Evolutionary conservation across 1,140 invertebrate genomes (phyloP), one percentile per base, ranked within the genome.

Genomic region (Pseudomyrmex dendroicus): DNA sequence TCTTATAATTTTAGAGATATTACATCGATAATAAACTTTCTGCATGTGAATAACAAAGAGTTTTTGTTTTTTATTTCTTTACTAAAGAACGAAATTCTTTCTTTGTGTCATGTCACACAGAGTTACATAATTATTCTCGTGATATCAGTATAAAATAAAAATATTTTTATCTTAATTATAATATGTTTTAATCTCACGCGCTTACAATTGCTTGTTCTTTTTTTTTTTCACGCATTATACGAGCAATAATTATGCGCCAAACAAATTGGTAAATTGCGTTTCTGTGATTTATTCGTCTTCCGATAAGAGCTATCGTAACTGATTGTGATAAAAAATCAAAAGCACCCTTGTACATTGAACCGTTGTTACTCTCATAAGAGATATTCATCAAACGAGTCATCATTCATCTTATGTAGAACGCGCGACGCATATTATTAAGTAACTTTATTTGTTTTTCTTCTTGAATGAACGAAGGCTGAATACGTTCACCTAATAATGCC

Each of bases 381-480:
- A 70, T 59, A 72, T 48, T 61, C 20, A 70, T 80, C 76, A 78
- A 70, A 70, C 10, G 1, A 59, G 35, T 8, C 48, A 56, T 35
- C 76, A 80, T 80, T 72, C 54, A 72, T 70, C 66, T 61, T 78
- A 78, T 78, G n/a, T 80, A 80, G 76, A 80, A 80, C 44, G 25
- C 61, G 61, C 73, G 46, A 50, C 25, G 64, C 64, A 70, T 78
- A 78, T 56, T 78, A 78, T 70, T 70, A 57, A 78, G 44, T n/a
- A 8, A 20, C 59, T 80, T 80, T 72, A 80, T 80, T 72, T 80
- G 76, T 80, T 80, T 80, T 80, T 80, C 76, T 61, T 80, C 66
- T 80, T 80, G 76, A 80, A 80, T 80, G 76, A 80, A 70, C 56
- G 76, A 80, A 80, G 76, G 76, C 20, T 80, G 56, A 72, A 80